Base-by-base conservation (phyloP, 2,113 vertebrate species). In the Morone chrysops region DNA sequence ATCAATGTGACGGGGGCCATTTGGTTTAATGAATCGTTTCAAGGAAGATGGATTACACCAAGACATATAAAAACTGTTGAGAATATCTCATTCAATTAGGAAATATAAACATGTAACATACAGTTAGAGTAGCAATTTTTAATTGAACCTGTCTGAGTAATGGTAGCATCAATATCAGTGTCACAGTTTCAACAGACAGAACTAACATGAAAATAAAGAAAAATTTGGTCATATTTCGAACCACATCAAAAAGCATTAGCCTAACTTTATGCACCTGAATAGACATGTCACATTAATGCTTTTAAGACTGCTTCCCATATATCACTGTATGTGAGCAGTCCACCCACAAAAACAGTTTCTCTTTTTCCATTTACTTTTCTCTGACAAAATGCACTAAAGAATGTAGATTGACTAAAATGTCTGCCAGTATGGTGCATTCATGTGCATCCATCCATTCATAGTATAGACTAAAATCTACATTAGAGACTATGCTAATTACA, bases 1-100 rank as follows among this genome's bases (percentile, higher is more conserved):
- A 81, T 90, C 88, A 87, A 62, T 62, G 83, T 86, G 75, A 86
- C 75, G 17, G 75, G 50, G 59, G 54, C 73, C 61, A 81, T 87
- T 82, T 78, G 75, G 53, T 84, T 80, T 75, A 77, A 87, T 87
- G 75, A 75, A 86, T 82, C 18, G 43, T 50, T 81, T 70, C 41
- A 17, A 59, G 63, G 74, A 65, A 82, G 85, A 89, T 81, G 60
- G 71, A 86, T 88, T 72, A 70, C 22, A 54, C 31, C 9, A 65
- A 63, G 41, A 70, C 61, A 62, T 80, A 68, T 78, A 56, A 80
- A 75, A 87, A 80, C 77, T 83, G 57, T 67, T 48, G 48, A 36
- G 31, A 60, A 36, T 67, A 75, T 45, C 53, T 59, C 69, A 83
- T 76, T 57, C 40, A 83, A 72, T 85, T 75, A 82, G 25, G 48